Percentiles rank a stretch among this genome's conserved stretches.
Evolutionary conservation across 2,888 invertebrate species (phyloP).

Genomic region (Anorthoa munda): DNA sequence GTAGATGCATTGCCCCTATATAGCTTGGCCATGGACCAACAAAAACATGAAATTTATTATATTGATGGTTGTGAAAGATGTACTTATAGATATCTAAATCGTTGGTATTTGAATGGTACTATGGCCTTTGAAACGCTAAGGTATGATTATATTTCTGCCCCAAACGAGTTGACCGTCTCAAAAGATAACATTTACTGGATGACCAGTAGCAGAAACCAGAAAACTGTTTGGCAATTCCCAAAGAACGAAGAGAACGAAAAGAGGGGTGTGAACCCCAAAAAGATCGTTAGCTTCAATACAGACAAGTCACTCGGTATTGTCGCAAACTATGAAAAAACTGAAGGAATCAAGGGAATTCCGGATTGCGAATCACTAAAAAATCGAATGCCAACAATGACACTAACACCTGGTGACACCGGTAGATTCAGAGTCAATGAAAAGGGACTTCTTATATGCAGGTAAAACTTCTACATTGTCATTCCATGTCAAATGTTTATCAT

Average conservation of each 20-base stretch:
- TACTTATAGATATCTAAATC: not conserved
- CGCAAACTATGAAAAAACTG: not conserved
- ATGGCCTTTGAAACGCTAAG: no score
- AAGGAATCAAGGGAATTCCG: not conserved
- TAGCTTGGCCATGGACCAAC: not conserved
- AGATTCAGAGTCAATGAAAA: not conserved
- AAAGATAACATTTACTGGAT: slow-evolving; percentile 7
- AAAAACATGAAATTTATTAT: not conserved
- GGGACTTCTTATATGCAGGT: not conserved
- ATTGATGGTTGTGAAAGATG: not conserved
- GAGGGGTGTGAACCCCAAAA: not conserved
- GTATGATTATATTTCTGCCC: no score
- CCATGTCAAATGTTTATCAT: not conserved
- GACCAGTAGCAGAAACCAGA: no score
- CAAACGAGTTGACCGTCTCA: not conserved
- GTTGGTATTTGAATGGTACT: not conserved
- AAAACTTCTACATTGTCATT: not conserved
- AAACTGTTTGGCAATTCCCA: not conserved
- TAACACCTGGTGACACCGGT: not conserved
- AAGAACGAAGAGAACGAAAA: no score
- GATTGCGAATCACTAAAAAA: not conserved
- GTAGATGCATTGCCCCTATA: no score
- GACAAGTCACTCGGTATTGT: not conserved
- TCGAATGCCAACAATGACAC: not conserved
- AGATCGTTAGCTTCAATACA: not conserved